Evolutionary conservation across 23 tunicate species (phyloP), one percentile per base, ranked within the genome.

Genomic region (Diplosoma virens): DNA sequence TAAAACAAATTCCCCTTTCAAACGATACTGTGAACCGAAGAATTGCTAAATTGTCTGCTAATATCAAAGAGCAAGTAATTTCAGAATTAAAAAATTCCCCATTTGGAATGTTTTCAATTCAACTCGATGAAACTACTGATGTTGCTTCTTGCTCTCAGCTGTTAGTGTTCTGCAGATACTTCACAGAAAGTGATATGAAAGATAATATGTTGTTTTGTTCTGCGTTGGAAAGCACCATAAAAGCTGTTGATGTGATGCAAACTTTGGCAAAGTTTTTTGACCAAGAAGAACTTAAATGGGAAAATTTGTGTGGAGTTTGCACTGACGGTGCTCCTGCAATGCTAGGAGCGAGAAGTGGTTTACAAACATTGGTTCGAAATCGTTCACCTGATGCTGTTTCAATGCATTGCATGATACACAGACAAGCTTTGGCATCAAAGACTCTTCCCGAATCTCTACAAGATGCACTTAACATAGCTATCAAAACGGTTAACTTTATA

Each of bases 401-500:
- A 56, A 37, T 33, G 37, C 81, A 75, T 61, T 75, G 88, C 81
- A 59, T 83, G 59, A 83, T 83, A 52, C n/a, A n/a, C n/a, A n/a
- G n/a, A n/a, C n/a, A n/a, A n/a, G n/a, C n/a, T n/a, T n/a, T n/a
- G n/a, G n/a, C n/a, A n/a, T n/a, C n/a, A n/a, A n/a, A n/a, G n/a
- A n/a, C n/a, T n/a, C n/a, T n/a, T n/a, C n/a, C n/a, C n/a, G n/a
- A n/a, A n/a, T n/a, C n/a, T n/a, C n/a, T n/a, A n/a, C n/a, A n/a
- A n/a, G n/a, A n/a, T n/a, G 76, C 36, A 46, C 68, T 83, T 29
- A 74, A 75, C 45, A 74, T 47, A 45, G 88, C 59, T 47, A 74
- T 83, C 72, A 83, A 83, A 46, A 33, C 74, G 61, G 81, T 83
- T 29, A 83, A 83, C 73, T 83, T 58, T n/a, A n/a, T n/a, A n/a